Conservation (phyloP, 2,888 invertebrate species). For the Sesamia inferens region DNA sequence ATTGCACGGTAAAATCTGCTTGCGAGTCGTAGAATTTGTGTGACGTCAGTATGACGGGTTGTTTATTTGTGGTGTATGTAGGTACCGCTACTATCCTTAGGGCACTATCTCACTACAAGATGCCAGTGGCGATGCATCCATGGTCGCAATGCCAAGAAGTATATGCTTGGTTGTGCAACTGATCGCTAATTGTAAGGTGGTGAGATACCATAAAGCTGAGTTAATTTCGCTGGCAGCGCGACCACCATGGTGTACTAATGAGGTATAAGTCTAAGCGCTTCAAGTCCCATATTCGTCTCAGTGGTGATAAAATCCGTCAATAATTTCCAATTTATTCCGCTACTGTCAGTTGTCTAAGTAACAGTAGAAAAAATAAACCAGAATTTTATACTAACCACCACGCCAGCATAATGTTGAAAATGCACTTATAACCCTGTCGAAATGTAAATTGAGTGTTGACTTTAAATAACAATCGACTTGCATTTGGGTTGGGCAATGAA, state of each 20-base stretch:
- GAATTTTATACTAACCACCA: not conserved
- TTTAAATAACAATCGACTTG: slow-evolving; percentile 5
- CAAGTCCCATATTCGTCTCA: not conserved
- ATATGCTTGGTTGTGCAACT: not conserved
- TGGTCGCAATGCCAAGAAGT: not conserved
- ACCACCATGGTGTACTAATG: not conserved
- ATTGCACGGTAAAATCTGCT: too few species aligned
- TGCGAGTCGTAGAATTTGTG: too few species aligned
- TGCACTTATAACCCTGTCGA: slow-evolving; percentile 3
- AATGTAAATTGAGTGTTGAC: not conserved
- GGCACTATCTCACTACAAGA: not conserved
- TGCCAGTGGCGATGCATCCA: not conserved
- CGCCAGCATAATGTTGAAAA: not conserved
- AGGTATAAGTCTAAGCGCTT: not conserved
- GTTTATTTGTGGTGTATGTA: too few species aligned
- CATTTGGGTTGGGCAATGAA: slow-evolving; percentile 10
- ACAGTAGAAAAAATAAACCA: not conserved
- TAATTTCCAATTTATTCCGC: not conserved
- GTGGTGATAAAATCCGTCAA: not conserved
- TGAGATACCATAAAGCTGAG: too few species aligned
- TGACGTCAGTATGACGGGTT: too few species aligned
- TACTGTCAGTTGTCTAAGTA: not conserved
- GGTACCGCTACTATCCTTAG: too few species aligned
- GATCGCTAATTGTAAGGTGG: too few species aligned
- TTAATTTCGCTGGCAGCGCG: not conserved